Evolutionary conservation across 2,888 invertebrate species (phyloP).

Genomic region (Oasisia sp.): DNA sequence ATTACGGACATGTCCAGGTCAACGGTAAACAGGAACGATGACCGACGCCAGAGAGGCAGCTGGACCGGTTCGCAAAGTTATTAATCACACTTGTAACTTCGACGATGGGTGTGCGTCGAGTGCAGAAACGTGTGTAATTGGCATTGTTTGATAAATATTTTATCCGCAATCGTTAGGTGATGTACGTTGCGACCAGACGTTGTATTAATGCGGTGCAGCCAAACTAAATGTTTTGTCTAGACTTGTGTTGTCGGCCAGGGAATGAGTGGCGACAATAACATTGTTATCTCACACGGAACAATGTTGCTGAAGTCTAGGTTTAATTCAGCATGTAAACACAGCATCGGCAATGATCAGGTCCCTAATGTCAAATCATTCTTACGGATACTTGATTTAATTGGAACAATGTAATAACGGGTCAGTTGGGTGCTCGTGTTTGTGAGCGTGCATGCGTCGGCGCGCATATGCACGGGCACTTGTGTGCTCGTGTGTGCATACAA

Average conservation of each 20-base stretch:
- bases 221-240: not conserved
- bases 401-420: no score
- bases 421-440: no score
- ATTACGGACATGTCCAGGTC: not conserved
- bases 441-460: no score
- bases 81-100: not conserved
- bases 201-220: not conserved
- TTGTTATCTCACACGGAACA: no score
- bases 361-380: no score
- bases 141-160: constrained; percentile 9
- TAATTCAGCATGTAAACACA: no score
- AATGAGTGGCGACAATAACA: no score
- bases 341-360: no score
- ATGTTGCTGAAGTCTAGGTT: no score
- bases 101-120: not conserved
- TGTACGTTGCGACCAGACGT: not conserved
- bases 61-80: no score
- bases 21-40: not conserved
- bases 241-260: not conserved
- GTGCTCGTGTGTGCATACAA: not conserved
- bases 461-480: no score
- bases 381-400: no score
- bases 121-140: not conserved
- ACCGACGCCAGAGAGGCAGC: not conserved
- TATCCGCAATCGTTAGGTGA: not conserved